A percentile compares a stretch with the other conserved stretches of the same genome.
Conservation (phyloP, 2,113 vertebrate genomes). For the Gambusia affinis region DNA sequence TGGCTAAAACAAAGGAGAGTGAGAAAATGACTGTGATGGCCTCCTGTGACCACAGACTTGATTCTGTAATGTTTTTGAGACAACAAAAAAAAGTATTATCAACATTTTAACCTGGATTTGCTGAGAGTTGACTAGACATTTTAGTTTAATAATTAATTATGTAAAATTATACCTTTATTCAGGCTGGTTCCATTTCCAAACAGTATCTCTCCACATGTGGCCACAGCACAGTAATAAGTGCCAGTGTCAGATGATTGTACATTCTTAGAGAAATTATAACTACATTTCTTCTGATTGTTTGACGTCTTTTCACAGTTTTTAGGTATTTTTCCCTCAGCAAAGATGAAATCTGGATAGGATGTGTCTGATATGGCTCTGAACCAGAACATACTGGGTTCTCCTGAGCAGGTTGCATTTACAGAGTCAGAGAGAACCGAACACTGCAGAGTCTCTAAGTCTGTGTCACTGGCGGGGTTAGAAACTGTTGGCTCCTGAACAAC, state of each 20-base stretch:
- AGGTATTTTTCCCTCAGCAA: neutral
- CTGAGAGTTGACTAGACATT: too few species aligned
- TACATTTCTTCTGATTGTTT: neutral
- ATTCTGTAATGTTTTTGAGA: neutral
- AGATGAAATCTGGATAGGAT: slow-evolving; percentile 19
- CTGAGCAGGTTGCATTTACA: neutral
- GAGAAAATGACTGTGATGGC: neutral
- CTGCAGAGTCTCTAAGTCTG: slow-evolving; percentile 29
- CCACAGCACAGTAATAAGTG: neutral
- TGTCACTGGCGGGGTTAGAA: neutral
- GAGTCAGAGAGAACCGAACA: slow-evolving; percentile 37
- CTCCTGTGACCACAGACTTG: neutral
- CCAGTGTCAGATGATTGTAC: slow-evolving; percentile 13
- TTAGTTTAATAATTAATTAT: too few species aligned
- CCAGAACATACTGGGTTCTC: slow-evolving; percentile 29
- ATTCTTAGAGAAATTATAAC: slow-evolving; percentile 9
- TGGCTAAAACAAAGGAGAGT: neutral
- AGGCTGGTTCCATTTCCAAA: neutral
- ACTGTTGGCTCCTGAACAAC: neutral
- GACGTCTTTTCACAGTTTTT: slow-evolving; percentile 12
- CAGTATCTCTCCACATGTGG: neutral
- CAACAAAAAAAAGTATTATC: neutral
- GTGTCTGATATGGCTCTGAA: slow-evolving; percentile 25
- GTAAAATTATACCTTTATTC: too few species aligned
- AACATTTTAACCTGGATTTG: too few species aligned